Evolutionary conservation across 1,140 invertebrate species (phyloP), one percentile per base, ranked within the genome.

Genomic region (Diploscapter pachys): DNA sequence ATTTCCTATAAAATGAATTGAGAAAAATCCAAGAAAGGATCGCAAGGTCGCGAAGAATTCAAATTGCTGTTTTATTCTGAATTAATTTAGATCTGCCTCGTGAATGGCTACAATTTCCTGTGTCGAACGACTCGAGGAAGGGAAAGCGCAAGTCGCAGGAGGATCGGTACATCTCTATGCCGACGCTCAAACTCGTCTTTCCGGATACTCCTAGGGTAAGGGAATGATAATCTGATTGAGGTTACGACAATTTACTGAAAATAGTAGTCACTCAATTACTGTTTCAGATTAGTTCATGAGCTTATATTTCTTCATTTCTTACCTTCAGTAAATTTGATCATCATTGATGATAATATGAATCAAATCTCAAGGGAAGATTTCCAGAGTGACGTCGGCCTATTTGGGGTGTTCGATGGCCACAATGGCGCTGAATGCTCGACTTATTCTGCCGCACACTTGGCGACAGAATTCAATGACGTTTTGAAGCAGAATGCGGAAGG

Each of bases 371-470:
- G 54, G 65, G 31, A 8, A 65, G 63, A 11, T 69, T 56, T 13
- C 3, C 11, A 55, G 66, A 54, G 56, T 64, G 51, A 11, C 5
- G 31, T 72, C 13, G 53, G 70, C 11, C 65, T 77, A 51, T 86
- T 89, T 81, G 88, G 86, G 53, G 87, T 90, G 4, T 90, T 89
- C 86, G 89, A 90, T 83, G 89, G 89, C 3, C 89, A 90, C 81
- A 88, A 89, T n/a, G 89, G 89, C 6, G 69, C 80, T 4, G 81
- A 86, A 67, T 89, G 89, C 70, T 86, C 88, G 0, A 86, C 88
- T 49, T 90, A 86, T 73, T 87, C 87, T 75, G 70, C 48, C n/a
- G 54, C 54, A 11, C 75, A 75, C 9, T 13, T 75, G 8, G 61
- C 55, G 63, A 62, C 56, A 48, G 13, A 49, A 13, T 61, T 61